A percentile compares a stretch with the other conserved stretches of the same genome.
These are phyloP conservation scores for Stegana nigrithorax DNA, from an alignment of 2,888 invertebrate genomes.

Conservation along the genomic window DNA sequence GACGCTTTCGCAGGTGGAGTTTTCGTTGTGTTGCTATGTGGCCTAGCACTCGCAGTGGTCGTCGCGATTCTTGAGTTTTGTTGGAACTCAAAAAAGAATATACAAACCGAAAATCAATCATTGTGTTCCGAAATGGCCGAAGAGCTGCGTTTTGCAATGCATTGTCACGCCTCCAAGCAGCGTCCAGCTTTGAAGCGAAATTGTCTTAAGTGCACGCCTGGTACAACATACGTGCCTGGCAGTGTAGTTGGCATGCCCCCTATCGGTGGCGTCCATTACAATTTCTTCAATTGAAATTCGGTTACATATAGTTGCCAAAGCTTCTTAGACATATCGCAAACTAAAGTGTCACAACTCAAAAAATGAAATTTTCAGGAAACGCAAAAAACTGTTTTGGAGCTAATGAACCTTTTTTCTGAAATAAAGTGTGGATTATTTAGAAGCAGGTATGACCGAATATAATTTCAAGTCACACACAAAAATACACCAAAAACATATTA, in stretches of 20 bases:
- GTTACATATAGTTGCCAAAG: neutral
- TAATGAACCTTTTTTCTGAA: no score
- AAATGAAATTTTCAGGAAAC: neutral
- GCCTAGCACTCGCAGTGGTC: slow-evolving; percentile 88
- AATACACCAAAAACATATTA: no score
- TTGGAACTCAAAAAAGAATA: slow-evolving; percentile 92
- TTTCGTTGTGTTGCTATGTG: slow-evolving; percentile 95
- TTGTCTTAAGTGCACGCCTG: slow-evolving; percentile 81
- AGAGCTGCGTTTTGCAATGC: slow-evolving; percentile 90
- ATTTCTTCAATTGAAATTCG: slow-evolving; percentile 61
- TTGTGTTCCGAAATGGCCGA: slow-evolving; percentile 95
- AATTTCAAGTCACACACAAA: no score
- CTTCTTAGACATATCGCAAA: no score
- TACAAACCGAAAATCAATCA: slow-evolving; percentile 85
- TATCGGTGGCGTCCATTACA: slow-evolving; percentile 61
- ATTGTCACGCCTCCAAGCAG: slow-evolving; percentile 86
- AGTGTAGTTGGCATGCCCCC: slow-evolving; percentile 55
- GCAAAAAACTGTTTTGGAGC: neutral
- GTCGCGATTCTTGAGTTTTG: slow-evolving; percentile 95
- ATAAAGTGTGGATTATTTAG: no score
- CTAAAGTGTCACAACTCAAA: neutral
- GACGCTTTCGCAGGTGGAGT: slow-evolving; percentile 79
- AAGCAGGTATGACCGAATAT: no score
- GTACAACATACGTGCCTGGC: slow-evolving; percentile 77
- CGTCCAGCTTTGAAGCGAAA: slow-evolving; percentile 83